phyloP scores from a whole-genome alignment of 2,113 vertebrate species.

The Cochlearius cochlearius region DNA sequence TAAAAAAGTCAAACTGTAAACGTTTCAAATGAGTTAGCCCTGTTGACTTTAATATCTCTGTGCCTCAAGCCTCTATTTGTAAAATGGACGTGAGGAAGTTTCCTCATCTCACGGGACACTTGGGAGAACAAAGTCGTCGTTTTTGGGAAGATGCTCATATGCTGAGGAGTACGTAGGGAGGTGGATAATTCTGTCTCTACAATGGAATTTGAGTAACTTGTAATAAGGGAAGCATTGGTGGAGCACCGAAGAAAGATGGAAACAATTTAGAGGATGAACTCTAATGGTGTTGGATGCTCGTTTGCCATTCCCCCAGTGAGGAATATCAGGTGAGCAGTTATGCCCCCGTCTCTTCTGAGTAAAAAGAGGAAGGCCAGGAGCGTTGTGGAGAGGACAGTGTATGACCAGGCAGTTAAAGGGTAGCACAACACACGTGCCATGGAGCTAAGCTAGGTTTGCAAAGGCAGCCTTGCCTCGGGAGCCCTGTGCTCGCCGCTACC shows the following conservation, averaged over 20 bases:
- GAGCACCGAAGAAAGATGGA: neutral
- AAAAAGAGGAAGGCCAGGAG: neutral
- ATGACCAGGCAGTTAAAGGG: neutral
- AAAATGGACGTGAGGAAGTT: neutral
- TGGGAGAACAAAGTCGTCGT: neutral
- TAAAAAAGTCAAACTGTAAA: neutral
- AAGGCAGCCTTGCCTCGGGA: neutral
- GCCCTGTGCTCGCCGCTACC: neutral
- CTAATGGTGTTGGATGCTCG: neutral
- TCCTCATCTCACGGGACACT: neutral
- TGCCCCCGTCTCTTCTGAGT: neutral
- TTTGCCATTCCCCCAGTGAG: neutral
- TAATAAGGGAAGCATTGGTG: neutral
- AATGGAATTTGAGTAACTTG: neutral
- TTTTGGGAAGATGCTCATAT: neutral
- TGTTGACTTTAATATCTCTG: neutral
- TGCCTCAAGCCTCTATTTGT: neutral
- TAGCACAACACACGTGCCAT: accelerated
- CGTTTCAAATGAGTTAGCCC: neutral
- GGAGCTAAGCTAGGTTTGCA: neutral
- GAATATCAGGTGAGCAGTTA: neutral
- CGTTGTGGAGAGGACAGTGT: accelerated
- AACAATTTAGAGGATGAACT: neutral
- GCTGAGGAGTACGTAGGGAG: neutral
- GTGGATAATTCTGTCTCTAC: neutral